Percentiles rank a stretch among this genome's conserved stretches.
These are phyloP conservation scores for Gymnothorax reevesii DNA, from an alignment of 2,797 vertebrate genomes.

Conservation along the genomic window DNA sequence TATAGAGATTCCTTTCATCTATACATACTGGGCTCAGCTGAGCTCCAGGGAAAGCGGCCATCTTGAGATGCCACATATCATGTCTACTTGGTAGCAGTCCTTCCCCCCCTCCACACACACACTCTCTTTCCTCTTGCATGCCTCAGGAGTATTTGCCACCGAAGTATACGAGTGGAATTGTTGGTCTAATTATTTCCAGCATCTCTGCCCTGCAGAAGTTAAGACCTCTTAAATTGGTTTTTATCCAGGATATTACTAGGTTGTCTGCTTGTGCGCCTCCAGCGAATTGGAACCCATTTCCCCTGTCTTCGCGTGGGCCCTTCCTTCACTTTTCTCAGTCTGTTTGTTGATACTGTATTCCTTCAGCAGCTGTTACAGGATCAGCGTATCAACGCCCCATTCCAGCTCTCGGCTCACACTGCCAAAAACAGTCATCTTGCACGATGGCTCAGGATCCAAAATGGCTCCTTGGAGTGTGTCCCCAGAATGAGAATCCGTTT, in stretches of 20 bases:
- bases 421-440: background rate
- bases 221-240: slow-evolving; percentile 10
- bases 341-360: background rate
- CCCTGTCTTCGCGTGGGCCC: background rate
- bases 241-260: slow-evolving; percentile 8
- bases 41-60: background rate
- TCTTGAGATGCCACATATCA: background rate
- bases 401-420: background rate
- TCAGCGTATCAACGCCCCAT: background rate
- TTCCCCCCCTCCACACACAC: background rate
- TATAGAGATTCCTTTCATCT: background rate
- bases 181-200: background rate
- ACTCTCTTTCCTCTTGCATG: background rate
- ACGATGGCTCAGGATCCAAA: too few species aligned
- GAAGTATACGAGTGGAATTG: background rate
- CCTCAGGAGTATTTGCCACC: background rate
- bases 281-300: background rate
- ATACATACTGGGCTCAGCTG: background rate
- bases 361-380: background rate
- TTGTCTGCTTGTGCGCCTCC: background rate
- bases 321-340: background rate
- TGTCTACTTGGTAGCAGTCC: background rate
- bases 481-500: too few species aligned
- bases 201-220: background rate
- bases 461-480: too few species aligned